Conservation (phyloP, 2,888 invertebrate species). For the Cantharis rustica region DNA sequence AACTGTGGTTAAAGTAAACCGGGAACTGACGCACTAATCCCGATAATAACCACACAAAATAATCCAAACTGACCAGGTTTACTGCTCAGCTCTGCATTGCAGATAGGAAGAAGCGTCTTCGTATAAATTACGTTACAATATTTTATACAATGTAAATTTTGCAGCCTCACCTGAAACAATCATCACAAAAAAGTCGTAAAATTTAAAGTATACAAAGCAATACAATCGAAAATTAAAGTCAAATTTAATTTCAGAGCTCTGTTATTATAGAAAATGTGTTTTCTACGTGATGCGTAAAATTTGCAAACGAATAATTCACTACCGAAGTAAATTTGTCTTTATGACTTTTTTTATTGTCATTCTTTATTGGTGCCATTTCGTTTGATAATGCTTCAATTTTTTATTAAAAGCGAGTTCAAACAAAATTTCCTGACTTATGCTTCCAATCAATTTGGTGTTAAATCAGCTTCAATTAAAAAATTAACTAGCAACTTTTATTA, state of each 20-base stretch:
- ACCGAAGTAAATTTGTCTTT: background rate
- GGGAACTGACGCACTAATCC: constrained; percentile 44
- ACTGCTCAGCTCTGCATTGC: constrained; percentile 33
- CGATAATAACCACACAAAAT: constrained; percentile 41
- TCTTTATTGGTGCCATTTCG: background rate
- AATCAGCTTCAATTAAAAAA: background rate
- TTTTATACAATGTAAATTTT: constrained; percentile 33
- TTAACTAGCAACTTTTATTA: background rate
- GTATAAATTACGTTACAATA: constrained; percentile 12
- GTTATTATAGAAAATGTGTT: background rate
- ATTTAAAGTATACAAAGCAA: background rate
- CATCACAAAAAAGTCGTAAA: background rate
- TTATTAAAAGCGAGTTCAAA: background rate
- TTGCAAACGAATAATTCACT: background rate
- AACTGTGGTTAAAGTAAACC: constrained; percentile 44
- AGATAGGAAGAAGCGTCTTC: constrained; percentile 28
- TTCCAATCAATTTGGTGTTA: background rate
- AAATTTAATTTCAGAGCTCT: background rate
- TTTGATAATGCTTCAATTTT: background rate
- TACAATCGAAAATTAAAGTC: background rate
- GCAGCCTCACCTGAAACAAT: background rate
- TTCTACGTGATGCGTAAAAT: background rate
- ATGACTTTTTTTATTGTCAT: background rate
- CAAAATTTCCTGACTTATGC: background rate
- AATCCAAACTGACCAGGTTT: constrained; percentile 39